Conservation (phyloP, 2,888 invertebrate genomes). For the Spodoptera exigua region DNA sequence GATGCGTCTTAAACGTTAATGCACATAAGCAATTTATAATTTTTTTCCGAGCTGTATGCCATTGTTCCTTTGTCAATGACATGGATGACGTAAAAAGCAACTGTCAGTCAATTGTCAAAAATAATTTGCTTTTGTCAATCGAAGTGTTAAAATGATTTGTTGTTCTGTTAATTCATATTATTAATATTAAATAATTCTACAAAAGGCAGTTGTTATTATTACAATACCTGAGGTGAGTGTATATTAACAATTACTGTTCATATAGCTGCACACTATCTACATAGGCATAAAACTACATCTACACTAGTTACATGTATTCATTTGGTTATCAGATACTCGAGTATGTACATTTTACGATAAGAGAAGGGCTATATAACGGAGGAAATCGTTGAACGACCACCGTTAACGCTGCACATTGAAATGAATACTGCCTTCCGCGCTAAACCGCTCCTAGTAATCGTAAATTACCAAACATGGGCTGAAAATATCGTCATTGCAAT, state of each 20-base stretch:
- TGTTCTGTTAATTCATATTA: constrained; percentile 46
- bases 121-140: constrained; percentile 18
- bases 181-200: constrained; percentile 24
- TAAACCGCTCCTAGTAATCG: constrained; percentile 59
- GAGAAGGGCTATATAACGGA: constrained; percentile 82
- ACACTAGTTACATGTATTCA: constrained; percentile 54
- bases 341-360: constrained; percentile 78
- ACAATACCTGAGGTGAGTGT: constrained; percentile 53
- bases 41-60: constrained; percentile 23
- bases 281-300: constrained; percentile 38
- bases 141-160: constrained; percentile 52
- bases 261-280: constrained; percentile 5
- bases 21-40: neutral
- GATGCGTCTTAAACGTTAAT: constrained; percentile 64
- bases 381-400: constrained; percentile 77
- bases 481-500: constrained; percentile 66
- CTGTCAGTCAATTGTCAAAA: constrained; percentile 28
- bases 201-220: constrained; percentile 21
- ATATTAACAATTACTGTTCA: constrained; percentile 19
- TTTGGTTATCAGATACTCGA: constrained; percentile 77
- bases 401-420: constrained; percentile 74
- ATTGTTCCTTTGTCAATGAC: constrained; percentile 44
- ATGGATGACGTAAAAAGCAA: constrained; percentile 48
- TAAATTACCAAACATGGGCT: constrained; percentile 76
- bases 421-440: constrained; percentile 69